Conservation (phyloP, 2,113 vertebrate genomes). For the Xenus cinereus region DNA sequence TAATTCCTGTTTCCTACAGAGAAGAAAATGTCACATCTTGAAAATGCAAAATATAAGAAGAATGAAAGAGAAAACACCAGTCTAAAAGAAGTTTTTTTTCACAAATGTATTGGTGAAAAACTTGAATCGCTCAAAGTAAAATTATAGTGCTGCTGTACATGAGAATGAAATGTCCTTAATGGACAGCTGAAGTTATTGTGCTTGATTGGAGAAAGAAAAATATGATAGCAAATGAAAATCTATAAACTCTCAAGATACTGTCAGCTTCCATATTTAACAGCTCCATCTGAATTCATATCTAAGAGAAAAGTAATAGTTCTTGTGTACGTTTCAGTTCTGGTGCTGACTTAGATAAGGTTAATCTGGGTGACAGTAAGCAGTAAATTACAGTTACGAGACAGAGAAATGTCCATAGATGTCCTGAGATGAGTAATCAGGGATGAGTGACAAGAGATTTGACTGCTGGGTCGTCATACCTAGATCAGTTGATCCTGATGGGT, state of each 20-base stretch:
- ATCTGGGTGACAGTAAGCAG: constrained; percentile 75
- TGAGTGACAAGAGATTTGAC: constrained; percentile 73
- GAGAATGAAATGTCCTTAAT: not conserved
- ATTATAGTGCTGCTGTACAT: not conserved
- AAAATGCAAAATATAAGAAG: not conserved
- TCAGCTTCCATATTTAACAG: constrained; percentile 2
- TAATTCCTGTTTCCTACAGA: not conserved
- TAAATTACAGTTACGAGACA: constrained; percentile 78
- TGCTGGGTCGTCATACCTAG: constrained; percentile 73
- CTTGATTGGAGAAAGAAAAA: not conserved
- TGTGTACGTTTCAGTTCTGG: not conserved
- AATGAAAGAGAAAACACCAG: not conserved
- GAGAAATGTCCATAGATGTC: constrained; percentile 74
- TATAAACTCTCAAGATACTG: not conserved
- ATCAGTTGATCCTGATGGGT: not conserved
- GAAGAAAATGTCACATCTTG: not conserved
- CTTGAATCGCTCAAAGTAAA: not conserved
- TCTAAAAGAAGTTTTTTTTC: not conserved
- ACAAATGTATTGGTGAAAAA: not conserved
- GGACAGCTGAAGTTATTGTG: not conserved
- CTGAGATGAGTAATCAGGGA: constrained; percentile 67
- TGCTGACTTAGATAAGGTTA: constrained; percentile 75
- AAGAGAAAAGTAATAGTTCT: not conserved
- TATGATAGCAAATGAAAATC: not conserved
- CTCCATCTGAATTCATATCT: not conserved